Evolutionary conservation across 2,113 vertebrate genomes (phyloP), one percentile per base, ranked within the genome.

Genomic region (Grammomys surdaster): DNA sequence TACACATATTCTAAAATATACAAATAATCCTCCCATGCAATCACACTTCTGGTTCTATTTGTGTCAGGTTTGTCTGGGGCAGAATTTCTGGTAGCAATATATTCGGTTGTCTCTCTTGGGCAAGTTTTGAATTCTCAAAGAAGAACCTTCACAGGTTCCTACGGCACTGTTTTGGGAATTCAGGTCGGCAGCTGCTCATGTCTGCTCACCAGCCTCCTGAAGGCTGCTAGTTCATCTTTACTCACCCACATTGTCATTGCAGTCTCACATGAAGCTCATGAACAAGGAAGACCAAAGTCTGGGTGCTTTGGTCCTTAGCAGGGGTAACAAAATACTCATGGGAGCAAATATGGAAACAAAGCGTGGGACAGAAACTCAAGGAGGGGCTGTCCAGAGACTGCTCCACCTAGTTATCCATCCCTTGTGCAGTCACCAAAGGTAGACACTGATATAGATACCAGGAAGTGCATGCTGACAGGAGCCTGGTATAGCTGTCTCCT

Each of bases 111-210:
- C 67, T 51, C 12, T 65, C 54, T n/a, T 73, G n/a, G 36, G 7
- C 54, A 73, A 24, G 2, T 94, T 19, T 69, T 58, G n/a, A 88
- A 92, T 90, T 31, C 19, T 90, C n/a, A 88, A 54, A 92, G 54
- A 76, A 82, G 28, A 93, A 22, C 77, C 26, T 93, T 88, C 26
- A 58, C 3, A 72, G 9, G 65, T 58, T 24, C 26, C 70, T 48
- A 13, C 46, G 1, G 17, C 5, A 22, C 46, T 75, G 36, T 40
- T 70, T 22, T 22, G 7, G 48, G 13, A 60, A 48, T 70, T 56
- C 40, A 75, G 56, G 31, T 63, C 26, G n/a, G 60, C 40, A 82
- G 70, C 10, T 54, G 14, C 36, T 84, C 28, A 72, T 87, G 36
- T 56, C 43, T 3, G 75, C 36, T 67, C 36, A 36, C 75, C 33